phyloP scores from a whole-genome alignment of 2,888 invertebrate species.

The Agrochola circellaris region DNA sequence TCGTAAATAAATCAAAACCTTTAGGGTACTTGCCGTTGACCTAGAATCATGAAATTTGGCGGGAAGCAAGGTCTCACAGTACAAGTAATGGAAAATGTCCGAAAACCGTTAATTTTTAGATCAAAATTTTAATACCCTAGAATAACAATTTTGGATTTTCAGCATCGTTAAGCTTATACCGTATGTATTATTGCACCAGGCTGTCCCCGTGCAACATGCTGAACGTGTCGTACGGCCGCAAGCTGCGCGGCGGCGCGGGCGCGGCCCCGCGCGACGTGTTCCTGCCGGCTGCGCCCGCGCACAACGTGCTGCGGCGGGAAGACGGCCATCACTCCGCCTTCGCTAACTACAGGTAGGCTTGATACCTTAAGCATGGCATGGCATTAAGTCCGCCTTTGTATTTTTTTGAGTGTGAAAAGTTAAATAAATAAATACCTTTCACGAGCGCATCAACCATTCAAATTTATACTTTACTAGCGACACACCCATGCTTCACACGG shows the following conservation, averaged over 20 bases:
- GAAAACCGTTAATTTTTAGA: no score
- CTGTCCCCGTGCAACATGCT: conserved; percentile 84
- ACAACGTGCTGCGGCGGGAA: conserved; percentile 76
- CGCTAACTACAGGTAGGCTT: conserved; percentile 83
- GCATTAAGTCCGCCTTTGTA: no score
- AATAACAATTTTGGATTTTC: background rate
- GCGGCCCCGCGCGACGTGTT: conserved; percentile 57
- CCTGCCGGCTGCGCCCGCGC: conserved; percentile 56
- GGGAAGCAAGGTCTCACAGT: no score
- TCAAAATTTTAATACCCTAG: background rate
- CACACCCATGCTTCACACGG: background rate
- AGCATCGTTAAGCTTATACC: background rate
- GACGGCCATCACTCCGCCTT: conserved; percentile 86
- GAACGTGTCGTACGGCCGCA: conserved; percentile 87
- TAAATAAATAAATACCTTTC: no score
- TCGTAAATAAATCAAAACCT: no score
- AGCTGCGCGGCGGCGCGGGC: conserved; percentile 71
- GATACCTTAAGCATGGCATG: no score
- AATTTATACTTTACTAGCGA: background rate
- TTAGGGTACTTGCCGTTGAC: no score
- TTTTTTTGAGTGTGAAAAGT: no score
- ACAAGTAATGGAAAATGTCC: no score
- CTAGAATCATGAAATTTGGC: no score
- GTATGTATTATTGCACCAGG: conserved; percentile 69
- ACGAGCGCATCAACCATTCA: no score